phyloP scores from a whole-genome alignment of 2,797 vertebrate genomes.

The Urophycis tenuis region DNA sequence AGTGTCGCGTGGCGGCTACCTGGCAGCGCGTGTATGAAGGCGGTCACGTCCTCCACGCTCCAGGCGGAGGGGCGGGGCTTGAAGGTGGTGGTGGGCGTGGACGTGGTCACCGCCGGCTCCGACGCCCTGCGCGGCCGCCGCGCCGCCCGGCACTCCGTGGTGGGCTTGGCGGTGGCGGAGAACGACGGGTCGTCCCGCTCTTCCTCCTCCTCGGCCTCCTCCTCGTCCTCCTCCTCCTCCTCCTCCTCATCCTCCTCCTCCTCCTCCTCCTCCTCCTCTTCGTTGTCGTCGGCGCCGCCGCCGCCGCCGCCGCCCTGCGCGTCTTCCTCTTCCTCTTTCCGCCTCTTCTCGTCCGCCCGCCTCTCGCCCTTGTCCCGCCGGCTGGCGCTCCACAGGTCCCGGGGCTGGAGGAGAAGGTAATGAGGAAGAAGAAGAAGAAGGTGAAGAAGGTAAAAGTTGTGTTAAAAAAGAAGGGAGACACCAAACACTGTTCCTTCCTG shows the following conservation, averaged over 20 bases:
- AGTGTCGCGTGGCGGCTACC: not conserved
- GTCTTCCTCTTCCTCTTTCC: slow-evolving; percentile 20
- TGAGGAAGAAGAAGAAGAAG: no score
- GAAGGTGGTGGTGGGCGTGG: slow-evolving; percentile 58
- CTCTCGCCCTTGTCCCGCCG: slow-evolving; percentile 56
- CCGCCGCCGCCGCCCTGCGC: slow-evolving; percentile 43
- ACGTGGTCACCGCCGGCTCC: slow-evolving; percentile 69
- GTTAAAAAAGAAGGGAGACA: not conserved
- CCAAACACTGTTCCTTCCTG: no score
- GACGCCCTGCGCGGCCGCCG: slow-evolving; percentile 74
- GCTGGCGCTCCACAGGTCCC: slow-evolving; percentile 61
- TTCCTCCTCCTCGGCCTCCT: slow-evolving; percentile 58
- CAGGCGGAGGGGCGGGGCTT: slow-evolving; percentile 78
- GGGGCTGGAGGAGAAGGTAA: slow-evolving; percentile 49
- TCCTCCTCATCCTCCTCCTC: slow-evolving; percentile 62
- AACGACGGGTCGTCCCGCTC: slow-evolving; percentile 66
- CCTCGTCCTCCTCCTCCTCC: slow-evolving; percentile 37
- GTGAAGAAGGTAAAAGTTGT: not conserved
- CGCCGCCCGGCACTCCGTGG: slow-evolving; percentile 78
- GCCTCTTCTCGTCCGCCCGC: slow-evolving; percentile 62
- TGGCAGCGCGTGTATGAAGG: slow-evolving; percentile 89
- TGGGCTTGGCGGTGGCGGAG: slow-evolving; percentile 80
- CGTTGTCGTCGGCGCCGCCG: slow-evolving; percentile 36
- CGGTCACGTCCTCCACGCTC: slow-evolving; percentile 91
- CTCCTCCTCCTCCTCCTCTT: slow-evolving; percentile 58